These are phyloP conservation scores for Eupithecia insigniata DNA, from an alignment of 2,888 invertebrate genomes.

Conservation along the genomic window DNA sequence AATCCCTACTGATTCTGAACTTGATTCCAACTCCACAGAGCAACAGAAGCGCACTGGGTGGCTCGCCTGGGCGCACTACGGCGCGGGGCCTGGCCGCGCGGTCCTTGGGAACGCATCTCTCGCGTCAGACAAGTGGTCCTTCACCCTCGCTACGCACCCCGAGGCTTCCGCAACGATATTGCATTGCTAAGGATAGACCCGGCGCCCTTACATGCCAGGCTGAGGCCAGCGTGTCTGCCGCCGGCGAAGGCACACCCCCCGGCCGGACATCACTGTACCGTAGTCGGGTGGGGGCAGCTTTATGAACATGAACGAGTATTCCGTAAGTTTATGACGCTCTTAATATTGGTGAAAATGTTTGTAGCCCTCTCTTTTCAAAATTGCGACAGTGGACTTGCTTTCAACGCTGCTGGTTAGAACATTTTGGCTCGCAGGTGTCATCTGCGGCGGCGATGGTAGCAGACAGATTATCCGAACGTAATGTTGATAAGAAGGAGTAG, in stretches of 20 bases:
- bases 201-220: constrained; percentile 81
- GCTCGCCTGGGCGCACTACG: constrained; percentile 90
- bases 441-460: not conserved
- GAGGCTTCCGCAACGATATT: constrained; percentile 91
- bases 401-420: not conserved
- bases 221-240: constrained; percentile 82
- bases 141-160: constrained; percentile 90
- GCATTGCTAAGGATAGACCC: constrained; percentile 87
- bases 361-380: not conserved
- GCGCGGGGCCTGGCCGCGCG: constrained; percentile 88
- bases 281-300: constrained; percentile 92
- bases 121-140: constrained; percentile 86
- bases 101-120: constrained; percentile 89
- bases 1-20: not conserved
- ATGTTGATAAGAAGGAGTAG: no score
- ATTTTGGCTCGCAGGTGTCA: not conserved
- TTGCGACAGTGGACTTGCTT: not conserved
- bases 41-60: constrained; percentile 90
- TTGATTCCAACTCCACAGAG: constrained; percentile 69
- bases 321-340: constrained; percentile 84
- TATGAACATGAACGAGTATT: constrained; percentile 91
- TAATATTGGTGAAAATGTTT: not conserved
- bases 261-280: constrained; percentile 89
- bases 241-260: constrained; percentile 82
- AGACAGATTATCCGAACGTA: no score